phyloP scores from a whole-genome alignment of 2,113 vertebrate species.

The Ranitomeya imitator region DNA sequence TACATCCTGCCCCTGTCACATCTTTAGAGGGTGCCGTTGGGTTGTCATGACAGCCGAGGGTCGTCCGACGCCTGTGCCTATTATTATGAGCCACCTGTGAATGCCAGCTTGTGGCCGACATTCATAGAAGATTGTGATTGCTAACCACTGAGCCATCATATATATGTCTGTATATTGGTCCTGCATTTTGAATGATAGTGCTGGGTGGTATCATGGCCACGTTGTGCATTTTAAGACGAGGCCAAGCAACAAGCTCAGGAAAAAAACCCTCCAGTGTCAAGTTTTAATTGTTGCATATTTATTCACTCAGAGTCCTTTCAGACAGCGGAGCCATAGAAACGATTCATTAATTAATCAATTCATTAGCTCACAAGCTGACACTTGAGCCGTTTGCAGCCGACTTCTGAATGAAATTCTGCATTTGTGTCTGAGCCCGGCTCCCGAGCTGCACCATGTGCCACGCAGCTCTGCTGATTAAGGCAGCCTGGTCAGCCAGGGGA shows the following conservation, averaged over 20 bases:
- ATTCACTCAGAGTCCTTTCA: constrained; percentile 2
- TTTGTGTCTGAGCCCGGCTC: background rate
- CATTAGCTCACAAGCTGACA: constrained; percentile 37
- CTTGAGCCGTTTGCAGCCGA: constrained; percentile 6
- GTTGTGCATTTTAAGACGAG: background rate
- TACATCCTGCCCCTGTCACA: no score
- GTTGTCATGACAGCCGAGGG: no score
- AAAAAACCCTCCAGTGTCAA: background rate
- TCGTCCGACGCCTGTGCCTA: no score
- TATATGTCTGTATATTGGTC: no score
- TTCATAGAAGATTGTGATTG: no score
- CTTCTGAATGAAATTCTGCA: background rate
- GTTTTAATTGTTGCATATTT: constrained; percentile 33
- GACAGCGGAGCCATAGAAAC: background rate
- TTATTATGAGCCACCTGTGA: no score
- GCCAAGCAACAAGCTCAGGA: background rate
- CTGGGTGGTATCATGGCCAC: background rate
- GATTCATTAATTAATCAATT: constrained; percentile 51
- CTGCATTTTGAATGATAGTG: background rate
- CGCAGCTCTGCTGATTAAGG: constrained; percentile 63
- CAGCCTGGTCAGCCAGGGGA: constrained; percentile 61
- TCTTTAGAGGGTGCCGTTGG: no score
- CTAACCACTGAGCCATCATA: no score
- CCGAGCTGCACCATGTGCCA: background rate
- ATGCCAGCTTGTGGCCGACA: no score